Base-by-base conservation (phyloP, 2,888 invertebrate genomes). In the Ophion ellenae region DNA sequence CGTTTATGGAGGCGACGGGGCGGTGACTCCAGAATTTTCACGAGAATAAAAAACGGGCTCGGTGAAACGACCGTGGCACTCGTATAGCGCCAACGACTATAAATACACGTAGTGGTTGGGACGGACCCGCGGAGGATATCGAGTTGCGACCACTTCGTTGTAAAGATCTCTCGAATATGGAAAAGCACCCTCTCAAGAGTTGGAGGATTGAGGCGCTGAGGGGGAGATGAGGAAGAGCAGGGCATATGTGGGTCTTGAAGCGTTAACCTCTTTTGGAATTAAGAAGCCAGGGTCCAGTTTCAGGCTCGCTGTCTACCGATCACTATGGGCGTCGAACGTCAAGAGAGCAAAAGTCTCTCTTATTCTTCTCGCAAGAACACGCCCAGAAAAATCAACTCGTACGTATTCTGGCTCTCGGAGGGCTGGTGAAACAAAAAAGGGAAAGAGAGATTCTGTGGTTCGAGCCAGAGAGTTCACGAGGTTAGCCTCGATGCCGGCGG, bases 371-470 rank as follows among this genome's bases (percentile, higher is more conserved):
- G 11, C 78, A 63, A 75, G 61, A 74, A 61, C 70, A 81, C 77
- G 77, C 85, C 81, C 85, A 11, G 70, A 75, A 85, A 47, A 80
- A 83, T 85, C 83, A 63, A 63, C 57, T 61, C 47, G 61, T 79
- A 57, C 47, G 71, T 80, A 36, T n/a, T 70, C 81, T 64, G 57
- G 67, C 59, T 73, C 69, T 78, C 64, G 24, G 71, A 57, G 77
- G 59, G 61, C 45, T 20, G 59, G 57, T 70, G 59, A 64, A 66
- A 78, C 45, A 63, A 70, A 73, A 59, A n/a, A 53, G 32, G 10
- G 7, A 9, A 40, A 63, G 7, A 24, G 40, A 61, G 20, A 36
- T 40, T 61, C 24, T 61, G 45, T 7, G 20, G 20, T 71, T n/a
- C 3, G n/a, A 53, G 32, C 2, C 9, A 17, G n/a, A 47, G 32